These are phyloP conservation scores for Temnothorax ravouxi DNA, from an alignment of 2,888 invertebrate genomes.

Conservation along the genomic window DNA sequence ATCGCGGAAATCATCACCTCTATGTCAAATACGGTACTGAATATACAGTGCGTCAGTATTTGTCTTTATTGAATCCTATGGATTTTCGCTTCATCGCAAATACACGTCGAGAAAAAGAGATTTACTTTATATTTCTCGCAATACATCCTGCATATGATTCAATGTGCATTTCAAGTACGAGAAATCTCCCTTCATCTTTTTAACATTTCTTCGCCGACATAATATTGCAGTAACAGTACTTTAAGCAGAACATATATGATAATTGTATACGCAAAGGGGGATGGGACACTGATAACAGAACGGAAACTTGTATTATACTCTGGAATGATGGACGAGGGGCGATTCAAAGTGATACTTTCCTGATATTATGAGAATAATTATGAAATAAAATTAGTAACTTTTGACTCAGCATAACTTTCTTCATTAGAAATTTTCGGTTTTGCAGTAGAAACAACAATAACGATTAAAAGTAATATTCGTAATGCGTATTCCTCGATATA, in stretches of 20 bases:
- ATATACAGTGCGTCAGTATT: conserved; percentile 57
- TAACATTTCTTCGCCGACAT: conserved; percentile 35
- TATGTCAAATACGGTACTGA: conserved; percentile 59
- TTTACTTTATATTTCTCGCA: conserved; percentile 58
- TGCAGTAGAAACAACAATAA: conserved; percentile 28
- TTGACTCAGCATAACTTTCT: conserved; percentile 25
- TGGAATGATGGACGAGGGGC: background rate
- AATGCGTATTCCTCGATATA: conserved; percentile 41
- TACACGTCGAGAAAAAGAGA: conserved; percentile 47
- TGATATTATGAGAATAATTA: conserved; percentile 55
- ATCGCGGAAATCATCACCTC: conserved; percentile 36
- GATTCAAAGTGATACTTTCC: conserved; percentile 59
- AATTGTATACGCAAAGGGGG: conserved; percentile 7
- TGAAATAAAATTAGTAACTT: conserved; percentile 27
- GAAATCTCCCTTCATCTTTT: conserved; percentile 21
- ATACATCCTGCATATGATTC: conserved; percentile 24
- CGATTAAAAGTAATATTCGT: conserved; percentile 54
- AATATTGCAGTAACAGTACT: conserved; percentile 36
- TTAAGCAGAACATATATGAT: conserved; percentile 15
- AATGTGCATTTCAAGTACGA: conserved; percentile 36
- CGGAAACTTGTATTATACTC: background rate
- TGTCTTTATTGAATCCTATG: conserved; percentile 71
- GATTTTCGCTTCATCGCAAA: conserved; percentile 71
- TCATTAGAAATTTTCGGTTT: conserved; percentile 41
- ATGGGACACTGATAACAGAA: conserved; percentile 9